These are phyloP conservation scores for Pluvialis apricaria DNA, from an alignment of 2,113 vertebrate genomes.

Conservation along the genomic window DNA sequence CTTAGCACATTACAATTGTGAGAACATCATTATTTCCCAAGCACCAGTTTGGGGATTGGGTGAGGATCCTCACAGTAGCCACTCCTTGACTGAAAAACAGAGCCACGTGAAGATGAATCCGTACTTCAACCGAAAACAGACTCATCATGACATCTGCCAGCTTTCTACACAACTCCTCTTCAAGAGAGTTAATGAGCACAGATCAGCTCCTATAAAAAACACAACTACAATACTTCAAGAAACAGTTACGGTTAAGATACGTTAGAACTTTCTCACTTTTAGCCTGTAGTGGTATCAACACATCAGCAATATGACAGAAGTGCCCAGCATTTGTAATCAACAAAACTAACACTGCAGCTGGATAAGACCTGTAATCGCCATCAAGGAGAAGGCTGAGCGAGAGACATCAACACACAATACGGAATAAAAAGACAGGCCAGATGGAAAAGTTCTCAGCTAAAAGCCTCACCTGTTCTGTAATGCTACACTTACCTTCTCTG, in stretches of 20 bases:
- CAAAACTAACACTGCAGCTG: not conserved
- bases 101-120: not conserved
- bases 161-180: not conserved
- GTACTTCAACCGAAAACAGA: not conserved
- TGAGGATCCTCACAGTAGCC: not conserved
- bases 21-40: not conserved
- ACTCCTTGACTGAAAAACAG: not conserved
- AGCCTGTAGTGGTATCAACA: not conserved
- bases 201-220: not conserved
- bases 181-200: not conserved
- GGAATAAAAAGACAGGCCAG: not conserved
- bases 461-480: not conserved
- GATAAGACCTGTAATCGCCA: not conserved
- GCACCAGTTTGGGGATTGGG: not conserved
- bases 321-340: not conserved
- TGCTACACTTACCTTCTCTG: not conserved
- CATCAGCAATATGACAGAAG: not conserved
- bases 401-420: fast-evolving
- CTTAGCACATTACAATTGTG: fast-evolving
- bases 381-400: not conserved
- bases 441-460: not conserved
- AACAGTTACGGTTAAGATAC: not conserved
- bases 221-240: not conserved
- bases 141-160: too few species aligned
- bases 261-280: not conserved